Evolutionary conservation across 2,113 vertebrate species (phyloP), one percentile per base, ranked within the genome.

Genomic region (Heterotis niloticus): DNA sequence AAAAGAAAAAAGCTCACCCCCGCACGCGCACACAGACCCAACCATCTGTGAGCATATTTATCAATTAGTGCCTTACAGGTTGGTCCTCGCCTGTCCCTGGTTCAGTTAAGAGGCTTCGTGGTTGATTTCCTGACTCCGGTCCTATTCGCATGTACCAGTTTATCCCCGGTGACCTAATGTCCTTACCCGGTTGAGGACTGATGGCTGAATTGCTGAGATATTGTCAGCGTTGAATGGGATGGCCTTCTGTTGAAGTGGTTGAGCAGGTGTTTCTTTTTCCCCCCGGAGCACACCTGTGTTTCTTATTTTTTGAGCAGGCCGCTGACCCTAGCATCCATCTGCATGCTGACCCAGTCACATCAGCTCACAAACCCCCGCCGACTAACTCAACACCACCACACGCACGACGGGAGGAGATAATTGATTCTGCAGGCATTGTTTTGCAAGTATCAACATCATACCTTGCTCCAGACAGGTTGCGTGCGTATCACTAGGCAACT

Each of bases 91-190:
- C 13, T 14, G 20, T 1, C 67, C 44, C 9, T 12, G 1, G 28
- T 44, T 34, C 26, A 17, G 14, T 26, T 68, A 68, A 68, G 14
- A 29, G 26, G 52, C 76, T 64, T 74, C 75, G 73, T 67, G 56
- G 73, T 70, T 29, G 59, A 60, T 72, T 79, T 70, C 28, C 20
- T 16, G 26, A 68, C 23, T 68, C 20, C 68, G 5, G 17, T 28
- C 66, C 23, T 26, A 17, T 28, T 12, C 7, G 13, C 26, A 44
- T 44, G 34, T 44, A 7, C 34, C 34, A 44, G 34, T 44, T 44
- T 44, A 44, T 44, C 34, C 34, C 7, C 7, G 7, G 2, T 44
- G 34, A 44, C 34, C 34, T 44, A 44, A 44, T 44, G 34, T 44
- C 34, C 34, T 44, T 44, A 44, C 34, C 7, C 34, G 7, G 34